phyloP scores from a whole-genome alignment of 1,140 invertebrate species.

The Colletes gigas region DNA sequence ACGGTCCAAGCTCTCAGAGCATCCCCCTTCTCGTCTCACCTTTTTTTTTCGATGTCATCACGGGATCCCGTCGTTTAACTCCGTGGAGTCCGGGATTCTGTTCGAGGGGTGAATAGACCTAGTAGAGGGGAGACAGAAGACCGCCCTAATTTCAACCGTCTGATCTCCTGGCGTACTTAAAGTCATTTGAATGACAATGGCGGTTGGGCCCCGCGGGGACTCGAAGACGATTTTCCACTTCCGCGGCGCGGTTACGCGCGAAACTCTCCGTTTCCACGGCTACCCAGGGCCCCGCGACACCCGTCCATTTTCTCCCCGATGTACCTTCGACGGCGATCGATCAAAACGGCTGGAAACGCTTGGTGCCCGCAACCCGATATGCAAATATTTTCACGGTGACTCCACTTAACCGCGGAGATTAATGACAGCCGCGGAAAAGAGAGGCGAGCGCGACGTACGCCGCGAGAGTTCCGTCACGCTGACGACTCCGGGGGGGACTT shows the following conservation, averaged over 20 bases:
- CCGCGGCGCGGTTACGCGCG: not conserved
- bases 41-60: constrained; percentile 34
- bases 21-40: constrained; percentile 68
- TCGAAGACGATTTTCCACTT: constrained; percentile 55
- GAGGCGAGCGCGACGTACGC: constrained; percentile 25
- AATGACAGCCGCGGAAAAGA: constrained; percentile 65
- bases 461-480: constrained; percentile 50
- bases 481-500: constrained; percentile 56
- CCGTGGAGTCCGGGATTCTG: too few species aligned
- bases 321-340: constrained; percentile 53
- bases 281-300: not conserved
- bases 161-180: constrained; percentile 51
- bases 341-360: constrained; percentile 47
- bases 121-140: not conserved
- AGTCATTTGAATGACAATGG: constrained; percentile 78
- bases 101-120: constrained; percentile 26
- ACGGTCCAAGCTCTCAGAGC: constrained; percentile 73
- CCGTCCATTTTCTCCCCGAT: not conserved
- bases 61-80: constrained; percentile 60
- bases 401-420: constrained; percentile 69
- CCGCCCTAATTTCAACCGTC: constrained; percentile 74
- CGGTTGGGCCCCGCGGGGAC: constrained; percentile 19
- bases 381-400: constrained; percentile 71
- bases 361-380: constrained; percentile 70
- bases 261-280: not conserved